phyloP scores from a whole-genome alignment of 2,797 vertebrate genomes.

The Synanceia verrucosa region DNA sequence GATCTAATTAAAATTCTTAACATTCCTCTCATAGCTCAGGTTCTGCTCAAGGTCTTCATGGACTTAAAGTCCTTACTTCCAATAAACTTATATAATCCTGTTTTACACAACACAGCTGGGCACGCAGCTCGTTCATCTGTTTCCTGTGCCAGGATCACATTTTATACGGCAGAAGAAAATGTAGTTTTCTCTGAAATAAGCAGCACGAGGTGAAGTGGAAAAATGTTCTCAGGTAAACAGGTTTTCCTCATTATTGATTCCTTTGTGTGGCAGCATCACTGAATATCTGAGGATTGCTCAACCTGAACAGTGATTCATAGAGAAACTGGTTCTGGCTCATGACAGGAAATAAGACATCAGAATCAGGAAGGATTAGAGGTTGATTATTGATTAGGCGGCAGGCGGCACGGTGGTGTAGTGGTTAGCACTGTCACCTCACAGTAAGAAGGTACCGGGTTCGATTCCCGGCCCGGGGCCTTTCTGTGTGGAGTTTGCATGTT shows the following conservation, averaged over 20 bases:
- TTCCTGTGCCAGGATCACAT: constrained; percentile 44
- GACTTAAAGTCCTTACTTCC: constrained; percentile 78
- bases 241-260: constrained; percentile 53
- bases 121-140: constrained; percentile 47
- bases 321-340: constrained; percentile 2
- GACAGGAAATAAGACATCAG: neutral
- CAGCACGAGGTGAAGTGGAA: constrained; percentile 24
- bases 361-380: neutral
- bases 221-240: constrained; percentile 56
- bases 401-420: too few species aligned
- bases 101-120: constrained; percentile 78
- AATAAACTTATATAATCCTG: constrained; percentile 84
- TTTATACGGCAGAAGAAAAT: constrained; percentile 57
- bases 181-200: constrained; percentile 42
- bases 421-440: too few species aligned
- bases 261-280: constrained; percentile 18
- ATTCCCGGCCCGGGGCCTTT: too few species aligned
- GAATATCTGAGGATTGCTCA: constrained; percentile 26
- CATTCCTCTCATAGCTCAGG: constrained; percentile 81
- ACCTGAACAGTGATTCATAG: constrained; percentile 31
- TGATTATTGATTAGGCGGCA: constrained; percentile 6
- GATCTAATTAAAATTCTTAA: constrained; percentile 83
- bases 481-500: too few species aligned
- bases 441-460: too few species aligned
- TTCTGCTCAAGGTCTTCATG: constrained; percentile 78